Evolutionary conservation across 2,113 vertebrate genomes (phyloP).

Genomic region (Chamaetylas fuelleborni): DNA sequence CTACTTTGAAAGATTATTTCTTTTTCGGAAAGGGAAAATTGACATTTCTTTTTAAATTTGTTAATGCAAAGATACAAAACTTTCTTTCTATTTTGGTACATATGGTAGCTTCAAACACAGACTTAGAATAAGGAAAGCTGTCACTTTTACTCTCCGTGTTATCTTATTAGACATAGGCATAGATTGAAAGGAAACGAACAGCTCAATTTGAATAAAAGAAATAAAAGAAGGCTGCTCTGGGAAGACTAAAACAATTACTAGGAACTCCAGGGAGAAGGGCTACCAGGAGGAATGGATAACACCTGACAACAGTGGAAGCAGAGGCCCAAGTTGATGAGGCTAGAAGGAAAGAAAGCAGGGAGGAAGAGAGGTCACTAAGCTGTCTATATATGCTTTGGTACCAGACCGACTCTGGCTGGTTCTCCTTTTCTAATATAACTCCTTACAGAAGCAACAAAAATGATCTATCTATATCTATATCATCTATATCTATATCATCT

Average conservation of each 20-base stretch:
- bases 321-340: no score
- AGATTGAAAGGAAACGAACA: background rate
- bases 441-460: background rate
- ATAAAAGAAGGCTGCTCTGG: background rate
- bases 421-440: background rate
- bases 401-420: background rate
- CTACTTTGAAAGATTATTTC: background rate
- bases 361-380: background rate
- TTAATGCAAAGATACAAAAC: background rate
- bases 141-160: background rate
- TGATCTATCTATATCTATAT: no score
- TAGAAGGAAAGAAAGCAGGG: background rate
- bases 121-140: background rate
- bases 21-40: background rate
- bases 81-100: background rate
- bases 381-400: background rate
- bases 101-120: background rate
- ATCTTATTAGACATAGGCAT: background rate
- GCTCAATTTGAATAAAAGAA: rapidly evolving
- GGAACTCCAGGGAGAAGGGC: rapidly evolving
- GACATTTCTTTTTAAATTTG: background rate
- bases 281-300: background rate
- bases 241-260: background rate
- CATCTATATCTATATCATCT: no score
- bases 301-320: background rate